phyloP scores from a whole-genome alignment of 2,888 invertebrate genomes.

The Ernsta delagoae region DNA sequence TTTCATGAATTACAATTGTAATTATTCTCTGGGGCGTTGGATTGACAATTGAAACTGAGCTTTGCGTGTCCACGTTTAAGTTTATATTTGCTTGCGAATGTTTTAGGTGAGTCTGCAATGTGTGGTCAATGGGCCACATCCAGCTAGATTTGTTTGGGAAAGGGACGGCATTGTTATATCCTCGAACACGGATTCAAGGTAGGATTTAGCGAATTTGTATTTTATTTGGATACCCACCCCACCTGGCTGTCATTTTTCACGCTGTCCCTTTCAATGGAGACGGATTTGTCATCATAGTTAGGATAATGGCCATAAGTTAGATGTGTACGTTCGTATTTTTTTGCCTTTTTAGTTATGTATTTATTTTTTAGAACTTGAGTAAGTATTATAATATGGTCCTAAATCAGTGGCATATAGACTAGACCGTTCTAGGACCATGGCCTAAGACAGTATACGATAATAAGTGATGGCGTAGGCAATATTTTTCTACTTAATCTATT shows the following conservation, averaged over 20 bases:
- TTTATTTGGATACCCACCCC: constrained; percentile 9
- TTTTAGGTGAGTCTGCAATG: constrained; percentile 72
- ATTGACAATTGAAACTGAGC: constrained; percentile 36
- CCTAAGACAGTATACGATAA: too few relatives aligned
- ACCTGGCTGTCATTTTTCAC: constrained; percentile 22
- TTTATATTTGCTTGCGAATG: constrained; percentile 40
- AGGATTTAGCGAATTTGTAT: constrained; percentile 39
- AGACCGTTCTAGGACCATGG: too few relatives aligned
- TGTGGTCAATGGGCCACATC: constrained; percentile 72
- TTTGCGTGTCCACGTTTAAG: constrained; percentile 40
- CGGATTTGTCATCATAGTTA: neutral
- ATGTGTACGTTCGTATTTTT: too few relatives aligned
- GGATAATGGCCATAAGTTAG: too few relatives aligned
- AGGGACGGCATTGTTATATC: constrained; percentile 75
- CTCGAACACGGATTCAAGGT: constrained; percentile 80
- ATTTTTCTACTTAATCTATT: too few relatives aligned
- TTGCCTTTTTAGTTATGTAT: too few relatives aligned
- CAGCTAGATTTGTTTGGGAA: constrained; percentile 76
- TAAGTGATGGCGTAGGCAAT: too few relatives aligned
- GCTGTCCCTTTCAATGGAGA: constrained; percentile 1
- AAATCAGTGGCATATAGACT: too few relatives aligned
- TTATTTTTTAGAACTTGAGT: too few relatives aligned
- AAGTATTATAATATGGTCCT: too few relatives aligned
- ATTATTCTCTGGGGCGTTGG: constrained; percentile 47
- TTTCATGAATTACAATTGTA: constrained; percentile 50